Evolutionary conservation across 1,140 invertebrate genomes (phyloP).

Genomic region (Temnothorax nylanderi): DNA sequence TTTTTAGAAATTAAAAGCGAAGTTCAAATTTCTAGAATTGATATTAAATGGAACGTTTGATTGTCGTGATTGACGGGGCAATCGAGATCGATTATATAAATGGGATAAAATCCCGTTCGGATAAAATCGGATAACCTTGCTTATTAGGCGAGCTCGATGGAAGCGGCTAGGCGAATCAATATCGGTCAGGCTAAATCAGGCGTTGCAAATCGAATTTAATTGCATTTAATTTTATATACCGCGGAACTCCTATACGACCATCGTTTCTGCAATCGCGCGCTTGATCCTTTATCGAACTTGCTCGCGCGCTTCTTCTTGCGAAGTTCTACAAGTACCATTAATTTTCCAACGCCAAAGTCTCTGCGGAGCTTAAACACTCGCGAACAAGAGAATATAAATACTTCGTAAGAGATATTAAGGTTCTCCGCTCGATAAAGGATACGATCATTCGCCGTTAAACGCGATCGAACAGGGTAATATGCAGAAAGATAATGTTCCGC

Average conservation of each 20-base stretch:
- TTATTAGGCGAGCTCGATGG: constrained; percentile 5
- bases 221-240: constrained; percentile 3
- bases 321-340: constrained; percentile 6
- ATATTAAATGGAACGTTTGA: neutral
- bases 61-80: neutral
- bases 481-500: constrained; percentile 8
- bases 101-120: neutral
- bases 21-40: neutral
- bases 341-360: neutral
- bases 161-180: constrained; percentile 11
- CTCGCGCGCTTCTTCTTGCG: neutral
- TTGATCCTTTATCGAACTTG: constrained; percentile 32
- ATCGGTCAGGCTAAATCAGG: constrained; percentile 11
- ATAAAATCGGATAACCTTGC: neutral
- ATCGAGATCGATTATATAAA: constrained; percentile 30
- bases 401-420: constrained; percentile 2
- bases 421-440: constrained; percentile 5
- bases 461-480: neutral
- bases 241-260: neutral
- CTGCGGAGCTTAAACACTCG: constrained; percentile 8
- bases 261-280: neutral
- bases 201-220: constrained; percentile 9
- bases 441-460: neutral
- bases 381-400: constrained; percentile 9
- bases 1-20: neutral